Evolutionary conservation across 1,140 invertebrate genomes (phyloP).

Genomic region (Hylyphantes graminicola): DNA sequence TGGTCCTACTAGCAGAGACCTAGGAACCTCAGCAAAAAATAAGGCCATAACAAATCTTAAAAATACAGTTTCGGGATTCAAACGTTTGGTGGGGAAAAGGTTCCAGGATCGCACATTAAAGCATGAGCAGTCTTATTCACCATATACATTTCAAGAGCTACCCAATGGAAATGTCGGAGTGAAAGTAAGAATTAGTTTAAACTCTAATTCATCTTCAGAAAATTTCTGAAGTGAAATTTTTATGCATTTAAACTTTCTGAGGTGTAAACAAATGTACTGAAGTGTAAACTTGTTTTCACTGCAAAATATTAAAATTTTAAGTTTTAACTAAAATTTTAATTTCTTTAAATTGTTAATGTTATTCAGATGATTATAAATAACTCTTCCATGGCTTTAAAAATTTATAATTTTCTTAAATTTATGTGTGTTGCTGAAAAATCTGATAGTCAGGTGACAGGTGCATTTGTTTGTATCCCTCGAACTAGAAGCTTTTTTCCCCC

Average conservation of each 20-base stretch:
- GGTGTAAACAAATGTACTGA: background rate
- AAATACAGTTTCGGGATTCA: slow-evolving; percentile 95
- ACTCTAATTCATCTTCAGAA: background rate
- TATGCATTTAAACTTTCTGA: background rate
- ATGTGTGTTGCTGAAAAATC: too few species aligned
- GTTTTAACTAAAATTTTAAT: too few species aligned
- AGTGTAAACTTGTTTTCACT: background rate
- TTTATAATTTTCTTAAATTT: too few species aligned
- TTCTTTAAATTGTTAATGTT: too few species aligned
- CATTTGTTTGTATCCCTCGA: too few species aligned
- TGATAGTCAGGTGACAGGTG: too few species aligned
- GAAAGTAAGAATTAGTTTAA: slow-evolving; percentile 70
- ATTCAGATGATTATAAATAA: too few species aligned
- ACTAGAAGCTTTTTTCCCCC: too few species aligned
- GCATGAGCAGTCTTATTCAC: slow-evolving; percentile 79
- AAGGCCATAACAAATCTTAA: slow-evolving; percentile 97
- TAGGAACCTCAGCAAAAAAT: slow-evolving; percentile 97
- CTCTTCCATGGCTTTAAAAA: too few species aligned
- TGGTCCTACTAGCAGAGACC: slow-evolving; percentile 87
- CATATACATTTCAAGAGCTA: slow-evolving; percentile 79
- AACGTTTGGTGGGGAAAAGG: slow-evolving; percentile 83
- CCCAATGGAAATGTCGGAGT: slow-evolving; percentile 82
- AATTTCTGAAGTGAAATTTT: too few species aligned
- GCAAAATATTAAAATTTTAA: background rate
- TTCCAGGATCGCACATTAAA: slow-evolving; percentile 85